Evolutionary conservation across 2,888 invertebrate species (phyloP).

Genomic region (Ferrisia virgata): DNA sequence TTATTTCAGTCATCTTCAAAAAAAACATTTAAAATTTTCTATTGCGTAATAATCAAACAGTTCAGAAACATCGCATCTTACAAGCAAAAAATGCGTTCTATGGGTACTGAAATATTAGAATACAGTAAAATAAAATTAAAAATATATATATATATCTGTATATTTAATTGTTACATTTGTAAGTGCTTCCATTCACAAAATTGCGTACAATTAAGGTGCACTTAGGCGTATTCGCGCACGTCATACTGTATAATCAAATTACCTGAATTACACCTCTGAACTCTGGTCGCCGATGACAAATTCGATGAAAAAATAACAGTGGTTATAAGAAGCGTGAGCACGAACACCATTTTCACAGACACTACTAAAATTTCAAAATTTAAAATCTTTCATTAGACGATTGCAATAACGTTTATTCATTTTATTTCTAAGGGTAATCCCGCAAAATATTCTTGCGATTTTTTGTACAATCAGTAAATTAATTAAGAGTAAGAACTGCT

Average conservation of each 20-base stretch:
- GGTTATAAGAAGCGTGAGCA: background rate
- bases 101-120: no score
- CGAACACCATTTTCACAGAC: background rate
- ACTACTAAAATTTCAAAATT: background rate
- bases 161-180: no score
- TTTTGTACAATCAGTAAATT: background rate
- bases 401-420: background rate
- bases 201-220: no score
- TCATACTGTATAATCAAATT: background rate
- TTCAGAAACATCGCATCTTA: no score
- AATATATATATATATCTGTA: no score
- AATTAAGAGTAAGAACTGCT: constrained; percentile 4
- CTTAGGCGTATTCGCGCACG: no score
- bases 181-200: no score
- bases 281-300: background rate
- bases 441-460: background rate
- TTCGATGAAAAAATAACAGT: background rate
- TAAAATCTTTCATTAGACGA: background rate
- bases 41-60: no score
- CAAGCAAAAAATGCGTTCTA: no score
- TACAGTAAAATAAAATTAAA: no score
- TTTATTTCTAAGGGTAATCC: background rate
- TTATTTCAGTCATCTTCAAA: no score
- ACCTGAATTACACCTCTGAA: constrained; percentile 29
- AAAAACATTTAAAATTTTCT: no score